Percentiles rank a stretch among this genome's conserved stretches.
These are phyloP conservation scores for Meloidogyne chitwoodi DNA, from an alignment of 1,140 invertebrate species.

Conservation along the genomic window DNA sequence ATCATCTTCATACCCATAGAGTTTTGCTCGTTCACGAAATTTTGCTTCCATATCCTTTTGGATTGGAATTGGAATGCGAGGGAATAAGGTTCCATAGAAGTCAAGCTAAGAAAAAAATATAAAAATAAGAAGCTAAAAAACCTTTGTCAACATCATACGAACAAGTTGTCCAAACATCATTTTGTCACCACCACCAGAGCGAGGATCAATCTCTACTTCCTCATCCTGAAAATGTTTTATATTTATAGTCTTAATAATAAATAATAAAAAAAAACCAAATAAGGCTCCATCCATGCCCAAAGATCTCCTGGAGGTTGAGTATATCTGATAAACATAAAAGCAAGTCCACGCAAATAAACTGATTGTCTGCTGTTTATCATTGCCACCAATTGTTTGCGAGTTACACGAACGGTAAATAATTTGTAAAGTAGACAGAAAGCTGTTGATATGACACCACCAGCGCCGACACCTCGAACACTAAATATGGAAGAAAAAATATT, in stretches of 20 bases:
- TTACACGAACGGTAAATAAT: constrained; percentile 89
- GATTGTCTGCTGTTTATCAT: constrained; percentile 91
- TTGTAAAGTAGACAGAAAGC: constrained; percentile 97
- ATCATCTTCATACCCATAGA: constrained; percentile 32
- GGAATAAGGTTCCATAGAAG: constrained; percentile 87
- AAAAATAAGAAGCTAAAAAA: constrained; percentile 63
- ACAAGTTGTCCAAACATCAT: constrained; percentile 91
- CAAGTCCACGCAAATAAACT: constrained; percentile 90
- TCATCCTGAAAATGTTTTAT: constrained; percentile 63
- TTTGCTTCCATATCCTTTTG: constrained; percentile 58
- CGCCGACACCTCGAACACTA: constrained; percentile 90
- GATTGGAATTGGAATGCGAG: constrained; percentile 96
- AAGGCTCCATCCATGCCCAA: constrained; percentile 92
- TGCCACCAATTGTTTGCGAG: constrained; percentile 91
- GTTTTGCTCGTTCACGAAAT: constrained; percentile 46
- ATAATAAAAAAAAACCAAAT: constrained; percentile 87
- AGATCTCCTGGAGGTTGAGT: constrained; percentile 90
- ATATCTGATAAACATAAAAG: constrained; percentile 90
- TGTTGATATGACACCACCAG: constrained; percentile 96
- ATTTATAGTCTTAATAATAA: constrained; percentile 38
- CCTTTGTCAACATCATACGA: constrained; percentile 84
- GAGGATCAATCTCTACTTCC: constrained; percentile 76
- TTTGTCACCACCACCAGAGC: constrained; percentile 87
- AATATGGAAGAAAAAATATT: constrained; percentile 38
- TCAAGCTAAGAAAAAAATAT: constrained; percentile 9